Conservation (phyloP, 1,140 invertebrate species). For the Trachymyrmex septentrionalis region DNA sequence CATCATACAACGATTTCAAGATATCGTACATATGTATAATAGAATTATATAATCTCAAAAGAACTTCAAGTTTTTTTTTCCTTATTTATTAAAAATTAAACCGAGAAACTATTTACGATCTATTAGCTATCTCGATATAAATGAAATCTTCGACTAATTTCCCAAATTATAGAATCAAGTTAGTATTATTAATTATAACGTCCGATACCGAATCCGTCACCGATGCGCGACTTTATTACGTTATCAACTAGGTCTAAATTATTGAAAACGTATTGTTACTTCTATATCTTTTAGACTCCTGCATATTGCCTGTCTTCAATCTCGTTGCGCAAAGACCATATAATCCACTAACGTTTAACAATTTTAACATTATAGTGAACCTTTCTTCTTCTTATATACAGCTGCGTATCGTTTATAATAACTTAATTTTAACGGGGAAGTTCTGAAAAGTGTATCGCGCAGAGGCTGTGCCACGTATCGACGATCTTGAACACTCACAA, state of each 20-base stretch:
- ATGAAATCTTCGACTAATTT: not conserved
- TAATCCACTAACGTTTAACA: conserved; percentile 1
- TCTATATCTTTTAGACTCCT: conserved; percentile 7
- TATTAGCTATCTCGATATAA: conserved; percentile 5
- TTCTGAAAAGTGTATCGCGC: conserved; percentile 42
- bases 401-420: conserved; percentile 13
- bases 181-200: not conserved
- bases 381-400: conserved; percentile 28
- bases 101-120: not conserved
- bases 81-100: not conserved
- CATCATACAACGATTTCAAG: conserved; percentile 6
- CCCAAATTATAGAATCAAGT: not conserved
- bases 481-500: conserved; percentile 19
- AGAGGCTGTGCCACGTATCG: conserved; percentile 1
- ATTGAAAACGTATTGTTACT: conserved; percentile 17
- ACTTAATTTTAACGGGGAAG: conserved; percentile 36
- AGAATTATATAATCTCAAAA: conserved; percentile 28
- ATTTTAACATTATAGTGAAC: conserved; percentile 1
- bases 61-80: not conserved
- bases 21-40: not conserved
- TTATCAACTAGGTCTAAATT: conserved; percentile 29
- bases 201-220: not conserved
- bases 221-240: not conserved
- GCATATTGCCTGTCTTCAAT: not conserved
- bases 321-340: conserved; percentile 21